Conservation (phyloP, 2,888 invertebrate species). For the Gasteruption jaculator region DNA sequence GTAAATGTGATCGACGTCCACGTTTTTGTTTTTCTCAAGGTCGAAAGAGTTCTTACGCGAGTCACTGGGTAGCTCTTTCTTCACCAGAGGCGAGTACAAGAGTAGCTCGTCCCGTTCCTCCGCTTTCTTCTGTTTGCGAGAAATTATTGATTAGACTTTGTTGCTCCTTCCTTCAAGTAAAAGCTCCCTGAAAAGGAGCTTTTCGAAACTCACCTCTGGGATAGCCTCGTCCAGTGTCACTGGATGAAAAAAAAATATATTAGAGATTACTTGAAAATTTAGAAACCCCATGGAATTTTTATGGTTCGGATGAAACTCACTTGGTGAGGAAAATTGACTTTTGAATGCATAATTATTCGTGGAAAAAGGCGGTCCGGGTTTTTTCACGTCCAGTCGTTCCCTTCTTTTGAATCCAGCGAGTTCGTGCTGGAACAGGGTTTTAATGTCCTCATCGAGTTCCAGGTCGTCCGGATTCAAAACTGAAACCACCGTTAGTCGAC, state of each 20-base stretch:
- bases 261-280: too few species aligned
- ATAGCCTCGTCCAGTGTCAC: too few species aligned
- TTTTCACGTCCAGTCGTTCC: conserved; percentile 89
- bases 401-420: conserved; percentile 76
- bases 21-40: too few species aligned
- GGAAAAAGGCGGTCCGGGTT: conserved; percentile 84
- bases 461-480: conserved; percentile 24
- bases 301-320: conserved; percentile 24
- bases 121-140: too few species aligned
- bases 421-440: too few species aligned
- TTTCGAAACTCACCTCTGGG: too few species aligned
- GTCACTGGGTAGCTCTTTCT: conserved; percentile 31
- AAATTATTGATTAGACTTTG: too few species aligned
- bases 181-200: too few species aligned
- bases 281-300: conserved; percentile 11
- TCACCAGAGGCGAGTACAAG: conserved; percentile 28
- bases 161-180: too few species aligned
- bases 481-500: too few species aligned
- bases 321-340: conserved; percentile 23
- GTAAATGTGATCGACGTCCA: conserved; percentile 76
- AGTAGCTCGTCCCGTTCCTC: conserved; percentile 22
- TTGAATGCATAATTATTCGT: conserved; percentile 60
- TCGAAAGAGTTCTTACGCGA: conserved; percentile 13
- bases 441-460: conserved; percentile 22
- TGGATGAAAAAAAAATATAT: too few species aligned